Evolutionary conservation across 1,140 invertebrate genomes (phyloP).

Genomic region (Megathymus violae): DNA sequence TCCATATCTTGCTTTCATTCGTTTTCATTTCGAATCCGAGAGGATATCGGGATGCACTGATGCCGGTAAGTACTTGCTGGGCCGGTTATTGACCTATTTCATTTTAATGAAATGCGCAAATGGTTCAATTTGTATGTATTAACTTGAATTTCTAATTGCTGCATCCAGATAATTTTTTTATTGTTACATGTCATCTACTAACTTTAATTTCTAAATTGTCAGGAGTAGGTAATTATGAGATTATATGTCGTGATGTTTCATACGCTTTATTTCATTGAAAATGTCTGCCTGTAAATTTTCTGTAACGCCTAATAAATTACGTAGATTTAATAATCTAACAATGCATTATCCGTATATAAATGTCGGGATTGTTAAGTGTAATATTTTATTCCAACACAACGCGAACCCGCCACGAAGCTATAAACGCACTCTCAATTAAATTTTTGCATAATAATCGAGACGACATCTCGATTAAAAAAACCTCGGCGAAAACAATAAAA

Average conservation of each 20-base stretch:
- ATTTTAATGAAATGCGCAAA: constrained; percentile 74
- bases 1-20: constrained; percentile 71
- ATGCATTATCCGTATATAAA: no score
- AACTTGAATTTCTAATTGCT: constrained; percentile 43
- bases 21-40: constrained; percentile 68
- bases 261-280: no score
- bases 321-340: no score
- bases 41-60: constrained; percentile 48
- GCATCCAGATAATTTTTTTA: no score
- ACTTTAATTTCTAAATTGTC: no score
- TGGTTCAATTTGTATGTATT: constrained; percentile 72
- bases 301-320: no score
- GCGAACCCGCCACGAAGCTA: background rate
- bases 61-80: constrained; percentile 38
- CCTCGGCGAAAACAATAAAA: background rate
- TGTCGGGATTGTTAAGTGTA: no score
- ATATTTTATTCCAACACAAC: background rate
- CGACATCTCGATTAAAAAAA: background rate
- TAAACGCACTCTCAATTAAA: constrained; percentile 7
- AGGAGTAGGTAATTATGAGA: no score
- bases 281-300: no score
- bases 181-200: no score
- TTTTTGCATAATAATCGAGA: constrained; percentile 5
- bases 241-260: no score
- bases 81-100: constrained; percentile 70